Percentiles rank a stretch among this genome's conserved stretches.
phyloP scores from a whole-genome alignment of 2,113 vertebrate species.

The Notechis scutatus region DNA sequence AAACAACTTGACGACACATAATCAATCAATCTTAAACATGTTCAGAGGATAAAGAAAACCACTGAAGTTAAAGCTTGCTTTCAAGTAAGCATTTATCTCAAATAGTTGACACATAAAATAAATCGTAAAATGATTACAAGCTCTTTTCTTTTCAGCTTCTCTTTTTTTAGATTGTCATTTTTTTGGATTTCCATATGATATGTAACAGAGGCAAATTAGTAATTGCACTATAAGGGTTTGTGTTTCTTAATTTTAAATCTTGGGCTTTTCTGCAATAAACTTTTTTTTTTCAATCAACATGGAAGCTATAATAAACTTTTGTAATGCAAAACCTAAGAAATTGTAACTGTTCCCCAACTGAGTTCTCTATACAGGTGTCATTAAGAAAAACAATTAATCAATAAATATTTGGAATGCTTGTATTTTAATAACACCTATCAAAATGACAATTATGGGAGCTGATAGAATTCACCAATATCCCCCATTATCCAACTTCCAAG shows the following conservation, averaged over 20 bases:
- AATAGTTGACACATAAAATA: background rate
- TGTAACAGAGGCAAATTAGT: background rate
- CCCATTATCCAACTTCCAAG: accelerated
- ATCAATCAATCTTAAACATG: background rate
- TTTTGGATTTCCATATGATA: background rate
- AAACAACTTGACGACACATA: background rate
- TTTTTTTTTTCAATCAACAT: background rate
- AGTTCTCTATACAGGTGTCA: background rate
- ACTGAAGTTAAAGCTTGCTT: background rate
- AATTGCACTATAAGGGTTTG: background rate
- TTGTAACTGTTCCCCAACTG: no score
- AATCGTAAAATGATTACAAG: background rate
- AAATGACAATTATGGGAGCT: background rate
- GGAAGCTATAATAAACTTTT: background rate
- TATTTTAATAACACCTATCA: background rate
- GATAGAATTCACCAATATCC: background rate
- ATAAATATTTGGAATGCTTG: background rate
- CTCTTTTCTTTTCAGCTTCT: background rate
- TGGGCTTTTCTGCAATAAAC: background rate
- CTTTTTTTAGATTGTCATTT: background rate
- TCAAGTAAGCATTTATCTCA: background rate
- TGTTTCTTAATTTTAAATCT: background rate
- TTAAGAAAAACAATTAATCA: background rate
- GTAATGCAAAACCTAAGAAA: no score
- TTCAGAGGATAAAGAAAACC: background rate